These are phyloP conservation scores for Lasioglossum albipes DNA, from an alignment of 1,140 invertebrate species.

Conservation along the genomic window DNA sequence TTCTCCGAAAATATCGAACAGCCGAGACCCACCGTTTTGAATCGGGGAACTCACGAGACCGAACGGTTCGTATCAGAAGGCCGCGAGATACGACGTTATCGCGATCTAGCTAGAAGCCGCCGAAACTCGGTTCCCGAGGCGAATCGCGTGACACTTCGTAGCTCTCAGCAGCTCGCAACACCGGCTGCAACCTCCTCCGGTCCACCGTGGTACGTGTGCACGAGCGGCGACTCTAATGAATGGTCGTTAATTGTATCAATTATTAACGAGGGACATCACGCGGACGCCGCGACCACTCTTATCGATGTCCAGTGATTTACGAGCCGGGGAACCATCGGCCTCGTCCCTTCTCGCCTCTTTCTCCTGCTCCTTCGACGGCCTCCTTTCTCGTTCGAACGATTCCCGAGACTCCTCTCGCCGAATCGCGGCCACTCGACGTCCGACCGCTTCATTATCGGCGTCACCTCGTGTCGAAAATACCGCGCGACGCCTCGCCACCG, in stretches of 20 bases:
- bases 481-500: slow-evolving; percentile 34
- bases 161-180: neutral
- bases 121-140: neutral
- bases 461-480: slow-evolving; percentile 43
- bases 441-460: slow-evolving; percentile 56
- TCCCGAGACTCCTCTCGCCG: slow-evolving; percentile 15
- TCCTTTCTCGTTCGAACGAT: slow-evolving; percentile 18
- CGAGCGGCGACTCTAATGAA: slow-evolving; percentile 65
- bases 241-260: slow-evolving; percentile 74
- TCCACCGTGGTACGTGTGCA: slow-evolving; percentile 10
- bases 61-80: neutral
- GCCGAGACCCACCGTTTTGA: no score
- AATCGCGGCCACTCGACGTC: slow-evolving; percentile 31
- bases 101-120: neutral
- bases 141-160: slow-evolving; percentile 32
- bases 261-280: slow-evolving; percentile 70
- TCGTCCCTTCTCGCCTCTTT: slow-evolving; percentile 1
- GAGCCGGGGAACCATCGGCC: slow-evolving; percentile 48
- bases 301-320: slow-evolving; percentile 73
- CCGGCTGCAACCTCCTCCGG: neutral
- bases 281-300: slow-evolving; percentile 66
- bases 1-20: no score
- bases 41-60: no score
- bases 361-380: neutral
- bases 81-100: neutral